These are phyloP conservation scores for Adelges cooleyi DNA, from an alignment of 1,140 invertebrate species.

Conservation along the genomic window DNA sequence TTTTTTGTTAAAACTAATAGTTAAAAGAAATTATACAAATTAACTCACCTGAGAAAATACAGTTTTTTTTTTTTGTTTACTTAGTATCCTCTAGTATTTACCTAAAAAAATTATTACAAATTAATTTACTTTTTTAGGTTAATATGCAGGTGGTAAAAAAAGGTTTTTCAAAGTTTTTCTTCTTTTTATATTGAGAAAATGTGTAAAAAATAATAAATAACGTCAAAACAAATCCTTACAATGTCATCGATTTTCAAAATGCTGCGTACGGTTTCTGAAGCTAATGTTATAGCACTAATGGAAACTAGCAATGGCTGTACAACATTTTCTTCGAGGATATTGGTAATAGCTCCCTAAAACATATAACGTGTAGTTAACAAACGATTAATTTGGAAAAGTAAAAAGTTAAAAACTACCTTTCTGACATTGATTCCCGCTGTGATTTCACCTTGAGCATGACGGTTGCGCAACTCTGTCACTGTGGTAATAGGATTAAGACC, in stretches of 20 bases:
- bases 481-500: slow-evolving; percentile 96
- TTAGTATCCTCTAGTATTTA: slow-evolving; percentile 20
- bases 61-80: background rate
- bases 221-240: slow-evolving; percentile 44
- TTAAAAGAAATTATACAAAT: background rate
- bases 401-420: slow-evolving; percentile 41
- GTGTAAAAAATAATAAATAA: no score
- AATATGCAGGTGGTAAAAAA: no score
- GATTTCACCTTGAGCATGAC: slow-evolving; percentile 73
- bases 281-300: slow-evolving; percentile 82
- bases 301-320: slow-evolving; percentile 94
- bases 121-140: background rate
- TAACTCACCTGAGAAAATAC: background rate
- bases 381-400: background rate
- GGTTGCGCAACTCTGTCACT: slow-evolving; percentile 90
- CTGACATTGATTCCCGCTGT: slow-evolving; percentile 93
- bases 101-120: slow-evolving; percentile 16
- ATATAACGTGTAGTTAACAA: background rate
- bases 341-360: slow-evolving; percentile 75
- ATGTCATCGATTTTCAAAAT: slow-evolving; percentile 99
- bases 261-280: slow-evolving; percentile 92
- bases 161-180: no score
- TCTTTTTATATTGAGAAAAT: no score
- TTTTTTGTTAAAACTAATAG: background rate
- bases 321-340: slow-evolving; percentile 95